Conservation (phyloP, 2,797 vertebrate species). For the Apogon talboti region DNA sequence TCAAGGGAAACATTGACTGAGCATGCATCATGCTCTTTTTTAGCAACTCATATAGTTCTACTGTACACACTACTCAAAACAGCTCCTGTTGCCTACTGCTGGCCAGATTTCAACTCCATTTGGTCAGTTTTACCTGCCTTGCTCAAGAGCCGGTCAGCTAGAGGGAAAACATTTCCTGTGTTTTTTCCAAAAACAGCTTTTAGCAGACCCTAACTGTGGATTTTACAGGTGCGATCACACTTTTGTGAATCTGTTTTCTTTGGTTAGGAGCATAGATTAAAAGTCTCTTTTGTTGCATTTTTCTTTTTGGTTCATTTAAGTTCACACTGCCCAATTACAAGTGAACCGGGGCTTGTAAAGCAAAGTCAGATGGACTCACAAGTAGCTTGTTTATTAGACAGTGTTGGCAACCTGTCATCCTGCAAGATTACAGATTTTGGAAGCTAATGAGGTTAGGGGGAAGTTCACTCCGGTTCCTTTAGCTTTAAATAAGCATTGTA, state of each 20-base stretch:
- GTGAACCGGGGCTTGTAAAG: conserved; percentile 58
- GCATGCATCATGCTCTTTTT: conserved; percentile 35
- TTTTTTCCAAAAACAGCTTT: conserved; percentile 9
- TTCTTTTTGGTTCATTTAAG: conserved; percentile 65
- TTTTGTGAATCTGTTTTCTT: conserved; percentile 44
- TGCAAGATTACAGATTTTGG: conserved; percentile 50
- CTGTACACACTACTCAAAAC: conserved; percentile 8
- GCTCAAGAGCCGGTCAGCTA: conserved; percentile 18
- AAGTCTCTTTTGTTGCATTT: conserved; percentile 39
- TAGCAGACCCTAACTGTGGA: conserved; percentile 4
- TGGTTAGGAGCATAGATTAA: conserved; percentile 37
- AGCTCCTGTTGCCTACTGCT: neutral
- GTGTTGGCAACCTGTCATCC: conserved; percentile 52
- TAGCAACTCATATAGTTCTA: conserved; percentile 7
- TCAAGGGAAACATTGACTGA: conserved; percentile 33
- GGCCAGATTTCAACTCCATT: conserved; percentile 3
- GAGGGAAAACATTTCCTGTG: conserved; percentile 14
- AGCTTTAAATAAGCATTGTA: conserved; percentile 3
- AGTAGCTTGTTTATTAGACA: conserved; percentile 65
- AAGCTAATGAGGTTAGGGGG: conserved; percentile 5
- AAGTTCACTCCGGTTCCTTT: conserved; percentile 28
- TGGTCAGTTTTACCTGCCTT: conserved; percentile 5
- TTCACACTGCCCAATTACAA: conserved; percentile 60
- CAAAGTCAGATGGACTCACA: conserved; percentile 61
- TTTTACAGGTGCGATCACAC: conserved; percentile 47